Percentiles rank a stretch among this genome's conserved stretches.
Conservation (phyloP, 2,888 invertebrate species). For the Callimorpha dominula region DNA sequence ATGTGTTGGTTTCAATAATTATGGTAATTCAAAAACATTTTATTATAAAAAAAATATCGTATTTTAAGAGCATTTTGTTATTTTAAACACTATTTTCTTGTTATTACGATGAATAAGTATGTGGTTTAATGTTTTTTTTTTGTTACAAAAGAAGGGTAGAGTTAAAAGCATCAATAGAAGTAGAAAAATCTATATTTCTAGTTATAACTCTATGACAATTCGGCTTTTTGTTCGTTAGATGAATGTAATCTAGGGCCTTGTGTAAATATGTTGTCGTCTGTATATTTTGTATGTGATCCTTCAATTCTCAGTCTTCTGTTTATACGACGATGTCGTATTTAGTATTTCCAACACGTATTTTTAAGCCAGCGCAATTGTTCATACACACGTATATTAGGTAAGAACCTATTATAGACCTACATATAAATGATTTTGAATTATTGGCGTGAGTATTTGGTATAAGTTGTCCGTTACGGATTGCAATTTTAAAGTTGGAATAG, state of each 20-base stretch:
- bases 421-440: background rate
- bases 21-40: background rate
- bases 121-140: background rate
- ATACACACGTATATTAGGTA: background rate
- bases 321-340: constrained; percentile 4
- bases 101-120: background rate
- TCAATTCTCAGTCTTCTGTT: constrained; percentile 20
- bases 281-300: constrained; percentile 8
- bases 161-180: too few relatives aligned
- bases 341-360: background rate
- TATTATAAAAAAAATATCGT: background rate
- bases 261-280: constrained; percentile 1
- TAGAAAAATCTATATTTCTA: too few relatives aligned
- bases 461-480: background rate
- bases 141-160: background rate
- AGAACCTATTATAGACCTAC: too few relatives aligned
- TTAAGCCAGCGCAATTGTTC: background rate
- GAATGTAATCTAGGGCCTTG: constrained; percentile 2
- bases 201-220: background rate
- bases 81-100: background rate
- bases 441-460: background rate
- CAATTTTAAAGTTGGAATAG: constrained; percentile 1
- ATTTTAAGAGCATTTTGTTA: background rate
- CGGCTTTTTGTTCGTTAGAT: background rate
- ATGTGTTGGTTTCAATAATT: background rate